Percentiles rank a stretch among this genome's conserved stretches.
Conservation (phyloP, 2,888 invertebrate species). For the Alentia gelatinosa region DNA sequence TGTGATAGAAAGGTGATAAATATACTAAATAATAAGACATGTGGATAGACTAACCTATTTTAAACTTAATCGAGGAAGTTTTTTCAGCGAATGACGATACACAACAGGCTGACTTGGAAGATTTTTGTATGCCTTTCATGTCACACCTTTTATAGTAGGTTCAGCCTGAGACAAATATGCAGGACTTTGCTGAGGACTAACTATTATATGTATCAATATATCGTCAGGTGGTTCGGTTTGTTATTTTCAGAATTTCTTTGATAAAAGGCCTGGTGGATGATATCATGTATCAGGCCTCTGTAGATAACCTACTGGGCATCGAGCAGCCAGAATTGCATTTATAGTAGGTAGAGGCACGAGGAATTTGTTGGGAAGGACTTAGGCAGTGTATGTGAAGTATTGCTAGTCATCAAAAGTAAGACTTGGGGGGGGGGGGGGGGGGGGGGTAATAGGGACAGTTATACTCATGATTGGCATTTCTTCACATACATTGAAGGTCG, state of each 20-base stretch:
- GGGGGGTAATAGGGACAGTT: too few species aligned
- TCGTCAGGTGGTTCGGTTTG: neutral
- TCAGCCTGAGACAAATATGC: neutral
- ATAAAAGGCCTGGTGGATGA: neutral
- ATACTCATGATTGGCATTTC: too few species aligned
- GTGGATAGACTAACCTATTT: neutral
- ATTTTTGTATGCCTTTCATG: neutral
- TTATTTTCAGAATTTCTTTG: neutral
- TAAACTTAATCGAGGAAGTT: too few species aligned
- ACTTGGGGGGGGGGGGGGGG: too few species aligned
- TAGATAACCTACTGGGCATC: neutral
- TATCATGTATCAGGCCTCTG: neutral
- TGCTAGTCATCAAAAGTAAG: too few species aligned
- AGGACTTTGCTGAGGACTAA: neutral
- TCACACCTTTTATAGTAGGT: too few species aligned
- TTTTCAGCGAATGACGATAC: too few species aligned
- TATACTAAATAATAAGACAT: neutral
- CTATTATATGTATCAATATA: neutral
- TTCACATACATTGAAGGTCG: too few species aligned
- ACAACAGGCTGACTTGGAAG: neutral
- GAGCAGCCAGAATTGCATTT: constrained; percentile 18
- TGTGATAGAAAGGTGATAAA: constrained; percentile 40
- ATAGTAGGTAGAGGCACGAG: neutral
- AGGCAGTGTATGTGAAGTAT: neutral
- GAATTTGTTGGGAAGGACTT: neutral